phyloP scores from a whole-genome alignment of 2,888 invertebrate genomes.

The Lycia hirtaria region DNA sequence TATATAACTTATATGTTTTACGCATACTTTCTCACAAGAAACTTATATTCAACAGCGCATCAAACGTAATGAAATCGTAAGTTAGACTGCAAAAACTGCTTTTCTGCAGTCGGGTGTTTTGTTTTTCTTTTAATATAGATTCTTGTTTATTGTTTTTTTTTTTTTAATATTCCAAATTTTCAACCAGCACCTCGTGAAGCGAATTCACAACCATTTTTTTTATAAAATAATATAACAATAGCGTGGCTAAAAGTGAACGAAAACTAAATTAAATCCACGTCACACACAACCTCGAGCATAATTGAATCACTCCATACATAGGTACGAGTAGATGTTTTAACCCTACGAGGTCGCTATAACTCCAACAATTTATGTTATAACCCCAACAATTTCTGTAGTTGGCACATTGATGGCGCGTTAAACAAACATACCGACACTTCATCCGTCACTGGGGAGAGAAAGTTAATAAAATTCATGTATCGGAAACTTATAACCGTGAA shows the following conservation, averaged over 20 bases:
- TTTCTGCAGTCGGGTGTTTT: too few relatives aligned
- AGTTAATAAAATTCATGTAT: constrained; percentile 86
- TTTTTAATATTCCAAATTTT: too few relatives aligned
- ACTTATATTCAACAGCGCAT: too few relatives aligned
- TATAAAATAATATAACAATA: neutral
- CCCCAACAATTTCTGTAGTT: constrained; percentile 64
- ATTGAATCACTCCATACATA: constrained; percentile 54
- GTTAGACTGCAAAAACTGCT: too few relatives aligned
- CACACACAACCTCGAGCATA: constrained; percentile 55
- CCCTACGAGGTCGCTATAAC: constrained; percentile 15
- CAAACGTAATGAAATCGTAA: too few relatives aligned
- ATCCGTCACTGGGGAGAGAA: constrained; percentile 71
- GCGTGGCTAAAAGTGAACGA: neutral
- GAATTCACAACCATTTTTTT: too few relatives aligned
- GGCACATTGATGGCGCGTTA: constrained; percentile 80
- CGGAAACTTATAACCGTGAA: constrained; percentile 83
- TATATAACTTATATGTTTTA: too few relatives aligned
- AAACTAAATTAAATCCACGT: constrained; percentile 44
- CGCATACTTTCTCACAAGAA: too few relatives aligned
- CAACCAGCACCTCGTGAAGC: too few relatives aligned
- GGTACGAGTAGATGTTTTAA: constrained; percentile 22
- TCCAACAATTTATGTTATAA: constrained; percentile 33
- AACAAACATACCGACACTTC: constrained; percentile 80
- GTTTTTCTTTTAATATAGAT: too few relatives aligned
- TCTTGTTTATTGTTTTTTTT: too few relatives aligned